phyloP scores from a whole-genome alignment of 2,113 vertebrate genomes.

The Pedionomus torquatus region DNA sequence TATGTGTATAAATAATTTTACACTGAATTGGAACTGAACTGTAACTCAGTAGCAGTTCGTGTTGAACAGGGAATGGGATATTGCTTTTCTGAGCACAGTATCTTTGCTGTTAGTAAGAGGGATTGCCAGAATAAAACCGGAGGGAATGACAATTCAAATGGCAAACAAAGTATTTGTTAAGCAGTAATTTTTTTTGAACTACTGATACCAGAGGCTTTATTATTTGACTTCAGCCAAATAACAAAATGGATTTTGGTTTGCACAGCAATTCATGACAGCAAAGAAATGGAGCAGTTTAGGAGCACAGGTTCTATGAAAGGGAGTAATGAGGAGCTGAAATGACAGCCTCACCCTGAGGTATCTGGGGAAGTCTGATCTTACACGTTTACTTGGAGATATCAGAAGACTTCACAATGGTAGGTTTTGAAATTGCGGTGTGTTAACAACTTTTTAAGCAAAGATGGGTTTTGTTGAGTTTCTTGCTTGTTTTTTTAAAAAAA shows the following conservation, averaged over 20 bases:
- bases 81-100: background rate
- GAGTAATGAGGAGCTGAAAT: background rate
- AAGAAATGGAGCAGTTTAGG: background rate
- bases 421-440: background rate
- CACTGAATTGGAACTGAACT: background rate
- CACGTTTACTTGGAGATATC: fast-evolving
- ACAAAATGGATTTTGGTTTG: background rate
- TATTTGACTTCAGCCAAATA: background rate
- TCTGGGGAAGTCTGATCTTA: background rate
- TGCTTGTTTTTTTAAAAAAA: background rate
- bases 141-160: background rate
- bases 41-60: background rate
- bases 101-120: background rate
- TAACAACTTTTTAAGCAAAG: background rate
- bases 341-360: background rate
- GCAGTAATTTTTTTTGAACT: background rate
- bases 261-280: background rate
- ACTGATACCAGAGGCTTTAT: background rate
- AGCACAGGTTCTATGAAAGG: background rate
- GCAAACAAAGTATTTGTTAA: background rate
- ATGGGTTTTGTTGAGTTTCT: background rate
- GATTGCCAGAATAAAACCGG: background rate
- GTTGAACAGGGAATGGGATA: background rate
- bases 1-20: background rate
- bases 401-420: background rate